Evolutionary conservation across 2,113 vertebrate species (phyloP).

Genomic region (Meriones unguiculatus): DNA sequence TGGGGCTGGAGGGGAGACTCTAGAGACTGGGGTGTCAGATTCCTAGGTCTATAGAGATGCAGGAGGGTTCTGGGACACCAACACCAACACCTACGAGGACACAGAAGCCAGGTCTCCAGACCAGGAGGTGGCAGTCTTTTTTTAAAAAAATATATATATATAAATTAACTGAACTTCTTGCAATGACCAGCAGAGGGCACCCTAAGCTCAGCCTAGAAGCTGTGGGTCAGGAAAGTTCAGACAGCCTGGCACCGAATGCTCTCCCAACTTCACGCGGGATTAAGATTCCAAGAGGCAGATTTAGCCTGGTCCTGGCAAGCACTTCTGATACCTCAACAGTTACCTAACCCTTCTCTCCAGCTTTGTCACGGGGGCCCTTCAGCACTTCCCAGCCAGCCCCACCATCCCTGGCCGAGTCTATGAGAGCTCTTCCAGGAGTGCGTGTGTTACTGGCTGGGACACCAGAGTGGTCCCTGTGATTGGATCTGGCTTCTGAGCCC

Average conservation of each 20-base stretch:
- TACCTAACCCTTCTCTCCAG: background rate
- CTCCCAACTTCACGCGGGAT: background rate
- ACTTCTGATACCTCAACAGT: background rate
- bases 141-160: too few relatives aligned
- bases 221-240: too few relatives aligned
- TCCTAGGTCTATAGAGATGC: background rate
- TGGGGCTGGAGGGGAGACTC: background rate
- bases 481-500: background rate
- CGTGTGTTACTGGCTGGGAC: accelerated
- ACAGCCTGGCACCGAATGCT: background rate
- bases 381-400: background rate
- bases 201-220: background rate
- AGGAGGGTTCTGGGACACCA: background rate
- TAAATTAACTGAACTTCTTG: background rate
- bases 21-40: background rate
- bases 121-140: background rate
- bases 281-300: background rate
- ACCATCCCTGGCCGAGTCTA: accelerated
- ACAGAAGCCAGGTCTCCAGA: background rate
- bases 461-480: background rate
- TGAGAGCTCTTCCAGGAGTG: background rate
- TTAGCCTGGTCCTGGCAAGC: background rate
- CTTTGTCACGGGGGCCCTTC: background rate
- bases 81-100: background rate
- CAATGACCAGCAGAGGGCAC: slow-evolving; percentile 64